Base-by-base conservation (phyloP, 2,888 invertebrate species). In the Xanthorhoe spadicearia region DNA sequence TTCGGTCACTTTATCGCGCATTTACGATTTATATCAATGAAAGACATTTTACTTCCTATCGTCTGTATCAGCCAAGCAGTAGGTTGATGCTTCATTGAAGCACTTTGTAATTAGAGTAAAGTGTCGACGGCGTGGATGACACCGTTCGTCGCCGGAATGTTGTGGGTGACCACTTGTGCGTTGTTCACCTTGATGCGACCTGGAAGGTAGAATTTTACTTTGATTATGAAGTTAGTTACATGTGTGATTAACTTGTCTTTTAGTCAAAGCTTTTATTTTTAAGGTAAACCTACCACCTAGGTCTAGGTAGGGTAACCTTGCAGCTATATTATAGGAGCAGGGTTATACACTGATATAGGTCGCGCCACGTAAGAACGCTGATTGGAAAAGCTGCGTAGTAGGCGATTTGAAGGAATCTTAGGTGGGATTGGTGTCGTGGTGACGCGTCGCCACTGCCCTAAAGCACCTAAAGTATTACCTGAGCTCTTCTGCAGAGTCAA, bases 61-160 rank as follows among this genome's bases (percentile, higher is more conserved):
- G 48, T 13, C 48, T 48, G 7, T 60, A 54, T 67, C 70, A 71
- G 71, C 69, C 65, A 67, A 69, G 72, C 56, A 53, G 62, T 63
- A 61, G 64, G 58, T 51, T 56, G 35, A 51, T 81, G 86, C 88
- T 89, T 89, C 87, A 89, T 78, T 87, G 87, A 88, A 89, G 87
- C 82, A 86, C 81, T 79, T 80, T 79, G 78, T n/a, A n/a, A 23
- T 80, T 85, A 92, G 72, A 93, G 84, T n/a, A 93, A 81, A 60
- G 87, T 87, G 82, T 97, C 97, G 71, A 97, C 93, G 9, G 97
- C 97, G 85, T 97, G 97, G 78, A 97, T 95, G 66, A 97, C 97
- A 75, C 97, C 97, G 85, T 97, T 97, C 60, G 97, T 97, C 59
- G 97, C 96, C 58, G 97, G 97, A 77, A 97, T 96, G 87, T 97